Evolutionary conservation across 2,113 vertebrate genomes (phyloP), one percentile per base, ranked within the genome.

Genomic region (Bolborhynchus lineola): DNA sequence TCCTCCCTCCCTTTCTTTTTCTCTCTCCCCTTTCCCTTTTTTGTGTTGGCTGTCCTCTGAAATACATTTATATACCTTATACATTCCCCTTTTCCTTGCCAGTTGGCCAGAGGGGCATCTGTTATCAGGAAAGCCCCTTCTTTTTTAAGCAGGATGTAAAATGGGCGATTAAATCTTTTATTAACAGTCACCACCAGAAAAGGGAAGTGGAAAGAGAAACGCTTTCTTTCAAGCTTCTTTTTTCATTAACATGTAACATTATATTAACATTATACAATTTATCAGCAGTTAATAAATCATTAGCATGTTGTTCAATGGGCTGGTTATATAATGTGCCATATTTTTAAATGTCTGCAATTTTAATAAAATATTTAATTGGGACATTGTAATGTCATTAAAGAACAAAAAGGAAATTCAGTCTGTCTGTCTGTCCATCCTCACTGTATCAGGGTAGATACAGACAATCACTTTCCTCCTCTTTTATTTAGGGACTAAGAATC

Each of bases 31-130:
- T 83, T 64, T 82, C 86, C 57, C 55, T 82, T 35, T 60, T 90
- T 95, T 90, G 14, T 97, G 82, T 91, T 84, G 77, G 33, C 82
- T 85, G 15, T 59, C 90, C 71, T 87, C 92, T 93, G 80, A 97
- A 94, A 95, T 82, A 93, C 82, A 88, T 96, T 97, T 97, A 83
- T 97, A 87, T 95, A 86, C 82, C 68, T 85, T 88, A 80, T 81
- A 84, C 68, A 67, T 95, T 88, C 60, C 24, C 55, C 70, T 94
- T 91, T 69, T 62, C 88, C 88, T 82, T 91, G 86, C 74, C 81
- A 81, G 82, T 91, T 94, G 90, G 93, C 95, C 82, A 86, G 80
- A 92, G 91, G 77, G 94, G 94, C 93, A 97, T 96, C 93, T 95
- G 92, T 93, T 96, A 97, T 96, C 86, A 79, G 90, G 92, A 81